Percentiles rank a stretch among this genome's conserved stretches.
These are phyloP conservation scores for Sphaeridia pumilis DNA, from an alignment of 2,888 invertebrate species.

Conservation along the genomic window DNA sequence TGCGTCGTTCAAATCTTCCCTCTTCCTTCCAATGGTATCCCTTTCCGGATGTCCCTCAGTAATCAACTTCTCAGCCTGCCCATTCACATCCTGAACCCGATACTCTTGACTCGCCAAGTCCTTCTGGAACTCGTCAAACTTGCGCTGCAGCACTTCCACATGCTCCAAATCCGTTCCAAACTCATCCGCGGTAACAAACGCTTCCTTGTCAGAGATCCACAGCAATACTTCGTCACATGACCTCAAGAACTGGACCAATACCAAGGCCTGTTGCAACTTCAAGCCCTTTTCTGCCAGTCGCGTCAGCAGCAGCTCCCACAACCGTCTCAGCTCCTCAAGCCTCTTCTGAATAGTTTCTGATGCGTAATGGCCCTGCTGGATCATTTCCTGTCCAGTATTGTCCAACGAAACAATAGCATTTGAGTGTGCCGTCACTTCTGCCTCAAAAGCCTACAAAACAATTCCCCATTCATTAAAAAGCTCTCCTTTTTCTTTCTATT, in stretches of 20 bases:
- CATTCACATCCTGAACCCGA: constrained; percentile 90
- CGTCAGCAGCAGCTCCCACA: constrained; percentile 92
- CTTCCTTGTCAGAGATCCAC: constrained; percentile 97
- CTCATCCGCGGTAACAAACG: constrained; percentile 94
- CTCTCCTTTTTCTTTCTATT: too few relatives aligned
- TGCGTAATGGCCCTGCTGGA: constrained; percentile 88
- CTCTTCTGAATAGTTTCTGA: constrained; percentile 78
- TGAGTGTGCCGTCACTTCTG: constrained; percentile 96
- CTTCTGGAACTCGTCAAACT: constrained; percentile 99
- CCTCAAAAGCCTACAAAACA: constrained; percentile 82
- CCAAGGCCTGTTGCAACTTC: constrained; percentile 91
- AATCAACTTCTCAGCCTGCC: constrained; percentile 82
- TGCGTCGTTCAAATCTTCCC: constrained; percentile 83
- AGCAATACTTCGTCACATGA: constrained; percentile 99
- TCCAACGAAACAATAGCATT: constrained; percentile 95
- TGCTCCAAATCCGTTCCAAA: constrained; percentile 98
- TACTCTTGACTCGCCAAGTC: constrained; percentile 96
- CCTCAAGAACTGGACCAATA: constrained; percentile 92
- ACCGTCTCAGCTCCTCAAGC: constrained; percentile 72
- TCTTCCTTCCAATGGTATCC: constrained; percentile 54
- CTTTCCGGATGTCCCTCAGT: constrained; percentile 88
- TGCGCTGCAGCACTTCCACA: constrained; percentile 95
- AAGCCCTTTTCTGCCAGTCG: constrained; percentile 91
- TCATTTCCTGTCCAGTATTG: constrained; percentile 96
- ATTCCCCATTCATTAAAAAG: not conserved